phyloP scores from a whole-genome alignment of 2,888 invertebrate species.

The Elmis aenea region DNA sequence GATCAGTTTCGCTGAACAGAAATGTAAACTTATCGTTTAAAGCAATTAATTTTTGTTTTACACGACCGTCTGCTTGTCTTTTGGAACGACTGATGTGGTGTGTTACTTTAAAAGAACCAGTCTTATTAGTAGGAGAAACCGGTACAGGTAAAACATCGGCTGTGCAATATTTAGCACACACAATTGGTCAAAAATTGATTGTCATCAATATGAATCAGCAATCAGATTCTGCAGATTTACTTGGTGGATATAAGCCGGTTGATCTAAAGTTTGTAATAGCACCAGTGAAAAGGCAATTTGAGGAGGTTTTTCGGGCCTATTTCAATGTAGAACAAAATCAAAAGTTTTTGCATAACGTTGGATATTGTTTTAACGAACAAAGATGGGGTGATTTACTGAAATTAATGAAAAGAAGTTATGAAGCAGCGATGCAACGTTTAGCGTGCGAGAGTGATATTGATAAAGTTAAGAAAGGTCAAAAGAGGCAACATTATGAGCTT shows the following conservation, averaged over 20 bases:
- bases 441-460: slow-evolving; percentile 19
- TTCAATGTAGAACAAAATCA: slow-evolving; percentile 72
- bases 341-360: slow-evolving; percentile 77
- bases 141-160: slow-evolving; percentile 97
- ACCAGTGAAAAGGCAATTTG: slow-evolving; percentile 79
- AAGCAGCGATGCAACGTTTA: slow-evolving; percentile 59
- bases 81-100: slow-evolving; percentile 87
- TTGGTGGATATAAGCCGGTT: slow-evolving; percentile 96
- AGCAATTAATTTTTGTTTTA: slow-evolving; percentile 68
- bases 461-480: slow-evolving; percentile 3
- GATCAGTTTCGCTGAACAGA: slow-evolving; percentile 56
- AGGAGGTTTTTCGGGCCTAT: slow-evolving; percentile 73
- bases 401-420: slow-evolving; percentile 70
- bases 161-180: slow-evolving; percentile 84
- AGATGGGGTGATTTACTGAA: slow-evolving; percentile 68
- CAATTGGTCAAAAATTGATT: slow-evolving; percentile 76
- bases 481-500: slow-evolving; percentile 10
- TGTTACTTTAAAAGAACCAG: slow-evolving; percentile 78
- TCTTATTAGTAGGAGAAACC: slow-evolving; percentile 94
- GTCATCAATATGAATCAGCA: slow-evolving; percentile 99
- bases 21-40: slow-evolving; percentile 19
- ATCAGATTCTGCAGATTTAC: slow-evolving; percentile 91
- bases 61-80: slow-evolving; percentile 72
- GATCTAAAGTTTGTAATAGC: slow-evolving; percentile 78
- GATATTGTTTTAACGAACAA: slow-evolving; percentile 67